Conservation (phyloP, 2,888 invertebrate genomes). For the Cistogaster globosa region DNA sequence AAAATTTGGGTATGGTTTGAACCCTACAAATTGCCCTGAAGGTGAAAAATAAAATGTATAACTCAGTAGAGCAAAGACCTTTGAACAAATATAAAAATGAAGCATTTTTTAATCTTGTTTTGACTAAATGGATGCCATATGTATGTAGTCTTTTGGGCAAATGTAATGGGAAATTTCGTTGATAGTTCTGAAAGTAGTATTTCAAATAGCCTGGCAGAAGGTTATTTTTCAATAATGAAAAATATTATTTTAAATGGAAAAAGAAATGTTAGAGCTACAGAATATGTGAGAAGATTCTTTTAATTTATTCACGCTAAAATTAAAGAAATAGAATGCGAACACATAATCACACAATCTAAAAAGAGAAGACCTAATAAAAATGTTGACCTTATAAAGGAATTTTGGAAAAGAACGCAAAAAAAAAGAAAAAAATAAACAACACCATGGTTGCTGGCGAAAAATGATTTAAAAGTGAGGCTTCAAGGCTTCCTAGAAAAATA, state of each 20-base stretch:
- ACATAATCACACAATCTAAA: not conserved
- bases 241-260: constrained; percentile 2
- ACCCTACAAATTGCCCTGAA: not conserved
- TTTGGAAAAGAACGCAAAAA: constrained; percentile 8
- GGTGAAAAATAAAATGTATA: not conserved
- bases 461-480: not conserved
- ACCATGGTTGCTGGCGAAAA: not conserved
- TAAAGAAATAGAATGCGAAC: not conserved
- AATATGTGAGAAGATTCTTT: not conserved
- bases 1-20: constrained; percentile 26
- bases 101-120: not conserved
- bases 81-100: not conserved
- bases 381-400: not conserved
- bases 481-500: not conserved
- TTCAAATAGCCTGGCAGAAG: constrained; percentile 26
- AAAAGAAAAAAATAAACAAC: not conserved
- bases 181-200: constrained; percentile 3
- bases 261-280: not conserved
- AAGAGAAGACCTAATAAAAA: not conserved
- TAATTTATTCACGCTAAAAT: not conserved
- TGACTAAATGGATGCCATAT: constrained; percentile 27
- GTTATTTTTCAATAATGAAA: constrained; percentile 19
- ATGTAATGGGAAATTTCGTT: constrained; percentile 29
- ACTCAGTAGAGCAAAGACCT: not conserved
- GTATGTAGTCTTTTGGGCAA: constrained; percentile 5